phyloP scores from a whole-genome alignment of 23 tunicate species.

The Trididemnum nubilum region DNA sequence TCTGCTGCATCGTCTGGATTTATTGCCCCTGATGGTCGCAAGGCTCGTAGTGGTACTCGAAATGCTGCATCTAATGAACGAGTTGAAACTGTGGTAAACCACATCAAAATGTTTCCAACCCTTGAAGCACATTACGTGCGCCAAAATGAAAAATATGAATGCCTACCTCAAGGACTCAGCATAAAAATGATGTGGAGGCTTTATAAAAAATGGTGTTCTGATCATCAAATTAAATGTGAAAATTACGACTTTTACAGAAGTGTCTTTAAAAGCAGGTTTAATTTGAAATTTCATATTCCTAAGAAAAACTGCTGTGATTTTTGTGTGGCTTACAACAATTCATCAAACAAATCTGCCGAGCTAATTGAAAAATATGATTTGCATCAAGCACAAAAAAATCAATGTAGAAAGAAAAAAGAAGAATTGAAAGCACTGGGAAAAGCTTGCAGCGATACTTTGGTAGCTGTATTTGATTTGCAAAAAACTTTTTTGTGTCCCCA shows the following conservation, averaged over 20 bases:
- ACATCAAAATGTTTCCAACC: not conserved
- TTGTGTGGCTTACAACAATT: not conserved
- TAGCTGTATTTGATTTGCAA: not conserved
- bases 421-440: not conserved
- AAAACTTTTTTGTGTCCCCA: not conserved
- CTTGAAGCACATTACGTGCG: not conserved
- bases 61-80: no score
- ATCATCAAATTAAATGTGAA: not conserved
- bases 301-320: not conserved
- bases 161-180: not conserved
- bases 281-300: not conserved
- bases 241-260: not conserved
- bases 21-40: no score
- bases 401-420: not conserved
- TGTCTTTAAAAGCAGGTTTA: not conserved
- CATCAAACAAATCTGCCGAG: not conserved
- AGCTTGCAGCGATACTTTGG: not conserved
- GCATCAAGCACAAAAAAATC: not conserved
- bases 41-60: no score
- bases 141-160: not conserved
- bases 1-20: no score
- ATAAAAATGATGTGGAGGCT: not conserved
- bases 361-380: not conserved
- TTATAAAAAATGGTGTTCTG: not conserved
- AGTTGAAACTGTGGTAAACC: not conserved